Conservation (phyloP, 2,888 invertebrate genomes). For the Odiellus spinosus region DNA sequence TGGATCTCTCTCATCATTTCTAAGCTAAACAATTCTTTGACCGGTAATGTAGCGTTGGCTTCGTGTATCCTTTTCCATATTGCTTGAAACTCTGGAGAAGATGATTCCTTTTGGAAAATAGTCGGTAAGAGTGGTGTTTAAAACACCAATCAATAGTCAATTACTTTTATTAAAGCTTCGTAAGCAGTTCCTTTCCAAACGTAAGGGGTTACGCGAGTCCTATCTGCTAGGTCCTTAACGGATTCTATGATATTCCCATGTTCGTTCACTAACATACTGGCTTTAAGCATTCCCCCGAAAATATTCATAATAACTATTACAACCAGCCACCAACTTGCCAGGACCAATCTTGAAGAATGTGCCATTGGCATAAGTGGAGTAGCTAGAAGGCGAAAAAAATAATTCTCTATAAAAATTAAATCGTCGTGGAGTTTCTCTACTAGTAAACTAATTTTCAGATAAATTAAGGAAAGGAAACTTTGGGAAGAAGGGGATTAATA, state of each 20-base stretch:
- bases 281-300: not conserved
- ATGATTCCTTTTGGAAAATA: not conserved
- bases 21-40: not conserved
- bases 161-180: not conserved
- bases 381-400: not conserved
- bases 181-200: slow-evolving; percentile 1
- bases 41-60: not conserved
- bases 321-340: not conserved
- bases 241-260: not conserved
- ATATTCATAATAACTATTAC: not conserved
- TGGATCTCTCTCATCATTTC: not conserved
- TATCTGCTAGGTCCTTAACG: not conserved
- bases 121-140: too few relatives aligned
- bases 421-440: not conserved
- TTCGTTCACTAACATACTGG: not conserved
- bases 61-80: not conserved
- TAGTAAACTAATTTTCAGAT: not conserved
- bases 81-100: not conserved
- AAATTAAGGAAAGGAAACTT: not conserved
- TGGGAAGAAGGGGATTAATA: not conserved
- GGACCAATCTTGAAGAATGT: not conserved
- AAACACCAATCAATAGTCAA: too few relatives aligned
- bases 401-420: not conserved
- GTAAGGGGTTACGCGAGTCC: not conserved
- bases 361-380: not conserved